Evolutionary conservation across 1,140 invertebrate species (phyloP), one percentile per base, ranked within the genome.

Genomic region (Diorhabda sublineata): DNA sequence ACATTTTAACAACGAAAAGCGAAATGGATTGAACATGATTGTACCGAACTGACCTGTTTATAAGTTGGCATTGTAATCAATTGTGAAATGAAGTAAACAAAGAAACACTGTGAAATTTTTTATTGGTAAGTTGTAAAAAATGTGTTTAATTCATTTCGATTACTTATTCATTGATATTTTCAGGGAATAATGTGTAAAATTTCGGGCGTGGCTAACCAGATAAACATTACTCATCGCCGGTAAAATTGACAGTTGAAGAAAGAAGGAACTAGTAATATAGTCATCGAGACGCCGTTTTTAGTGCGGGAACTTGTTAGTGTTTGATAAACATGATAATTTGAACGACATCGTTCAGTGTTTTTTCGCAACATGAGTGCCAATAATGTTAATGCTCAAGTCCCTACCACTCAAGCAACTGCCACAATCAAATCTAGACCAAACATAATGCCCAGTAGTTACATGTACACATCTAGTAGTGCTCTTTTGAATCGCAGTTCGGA

Each of bases 361-460:
- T 60, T 11, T 60, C 47, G 58, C 26, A 56, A 78, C 71, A 77
- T 81, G 80, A 81, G 80, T 76, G 78, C 79, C 70, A 80, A 80
- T 72, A 81, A 81, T 71, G 78, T 80, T 5, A 80, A 80, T 74
- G 74, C 77, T 74, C 73, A 73, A 66, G 77, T 76, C 66, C 77
- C 80, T 64, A 78, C 80, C 45, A 74, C 78, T 59, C 76, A 76
- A 71, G 75, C 76, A 61, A 80, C 80, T 8, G 79, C 80, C 44
- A 80, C 79, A 63, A 80, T 80, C 67, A 81, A 80, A 71, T 78
- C 78, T 52, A 76, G 80, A 70, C 80, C 80, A 64, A 81, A 80
- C 71, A 81, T 81, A 7, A 81, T 80, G 78, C 80, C 80, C 8
- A 81, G 79, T 71, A 81, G 79, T 76, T 81, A 81, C 69, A 76